Evolutionary conservation across 2,888 invertebrate species (phyloP), one percentile per base, ranked within the genome.

Genomic region (Pyrochroa serraticornis): DNA sequence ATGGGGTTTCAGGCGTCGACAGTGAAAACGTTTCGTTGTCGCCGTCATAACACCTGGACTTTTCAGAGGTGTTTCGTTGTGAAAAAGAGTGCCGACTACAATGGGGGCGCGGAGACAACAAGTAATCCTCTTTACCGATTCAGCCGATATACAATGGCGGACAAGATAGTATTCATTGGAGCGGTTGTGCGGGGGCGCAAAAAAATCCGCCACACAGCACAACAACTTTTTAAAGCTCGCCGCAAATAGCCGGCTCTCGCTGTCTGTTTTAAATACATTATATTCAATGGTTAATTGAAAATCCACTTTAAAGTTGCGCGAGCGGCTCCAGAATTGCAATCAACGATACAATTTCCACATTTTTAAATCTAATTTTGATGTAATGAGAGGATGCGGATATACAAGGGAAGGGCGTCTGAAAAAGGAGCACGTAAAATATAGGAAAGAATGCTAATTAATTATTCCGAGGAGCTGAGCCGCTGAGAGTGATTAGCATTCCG

Each of bases 381-480:
- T 75, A 75, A 75, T 78, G 74, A 75, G 75, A 74, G 61, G 62
- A 64, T 55, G 61, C 56, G 47, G 50, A 58, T 50, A 22, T 22
- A 54, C 45, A 70, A 70, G 69, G 60, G 68, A 68, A 68, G 70
- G 71, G 71, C 72, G 70, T 67, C 69, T 68, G 68, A 71, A 75
- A 77, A 77, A 75, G 74, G 69, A 73, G 73, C 77, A 75, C 77
- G 77, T 77, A 77, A 76, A 77, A 75, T 77, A 77, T 76, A 77
- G 80, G 75, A 81, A 82, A 83, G 82, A 83, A 83, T 82, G 81
- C 82, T 82, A 82, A 82, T 83, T 83, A 83, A 83, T 83, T 83
- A 83, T 83, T 83, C 83, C 71, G 73, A 76, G 75, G 82, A 82
- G 82, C 80, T 66, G 69, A 68, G 66, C 67, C 65, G 66, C 79